Base-by-base conservation (phyloP, 2,888 invertebrate genomes). In the Mimumesa dahlbomi region DNA sequence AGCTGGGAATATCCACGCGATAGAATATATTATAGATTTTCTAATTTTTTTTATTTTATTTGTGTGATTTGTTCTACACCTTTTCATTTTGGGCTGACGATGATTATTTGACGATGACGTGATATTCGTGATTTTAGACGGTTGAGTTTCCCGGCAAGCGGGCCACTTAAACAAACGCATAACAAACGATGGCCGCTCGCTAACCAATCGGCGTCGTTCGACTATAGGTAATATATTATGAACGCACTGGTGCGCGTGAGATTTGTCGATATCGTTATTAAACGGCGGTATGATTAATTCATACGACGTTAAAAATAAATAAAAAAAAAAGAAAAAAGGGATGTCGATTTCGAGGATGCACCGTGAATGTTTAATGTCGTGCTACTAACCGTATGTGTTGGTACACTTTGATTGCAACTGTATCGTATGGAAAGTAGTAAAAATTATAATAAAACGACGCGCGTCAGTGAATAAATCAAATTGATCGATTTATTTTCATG, bases 121-220 rank as follows among this genome's bases (percentile, higher is more conserved):
- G 71, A 81, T 84, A 52, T 85, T 87, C 71, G 77, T 85, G 79
- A 82, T 86, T 88, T 79, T 89, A 89, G 90, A 87, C 90, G 89
- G 84, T 89, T 89, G 88, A 88, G 87, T 88, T 88, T 87, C 86
- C 88, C 89, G 82, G 88, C 89, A 83, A 87, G 84, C 86, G 87
- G 88, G 77, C 77, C 85, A 81, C 82, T 87, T 83, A 88, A 85
- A 81, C 88, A 89, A 83, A 81, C 83, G 81, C 86, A 86, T 88
- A 87, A 87, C 84, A 88, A 89, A 84, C 88, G 88, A 83, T 88
- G 88, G 88, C 86, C 85, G 77, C 85, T 87, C 83, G 85, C 86
- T 86, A 88, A 89, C 84, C 88, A 88, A 85, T 88, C 88, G 84
- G 82, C 87, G 78, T 88, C 88, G 82, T 88, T 87, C 83, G 88